Base-by-base conservation (phyloP, 2,888 invertebrate genomes). In the Acholoe squamosa region DNA sequence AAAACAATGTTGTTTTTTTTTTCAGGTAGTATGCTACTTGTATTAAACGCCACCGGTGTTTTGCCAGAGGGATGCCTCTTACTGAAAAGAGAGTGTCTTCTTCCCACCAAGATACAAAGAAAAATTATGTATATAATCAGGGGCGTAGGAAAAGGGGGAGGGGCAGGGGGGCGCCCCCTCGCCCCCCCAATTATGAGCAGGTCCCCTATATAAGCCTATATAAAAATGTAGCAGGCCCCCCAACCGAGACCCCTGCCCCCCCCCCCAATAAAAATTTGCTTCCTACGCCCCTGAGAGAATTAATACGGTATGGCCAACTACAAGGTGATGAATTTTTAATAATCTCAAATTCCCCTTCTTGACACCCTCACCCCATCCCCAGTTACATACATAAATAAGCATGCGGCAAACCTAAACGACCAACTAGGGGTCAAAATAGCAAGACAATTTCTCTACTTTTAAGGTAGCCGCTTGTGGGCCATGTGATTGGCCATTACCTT, bases 281-380 rank as follows among this genome's bases (percentile, higher is more conserved):
- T n/a, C n/a, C n/a, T n/a, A n/a, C n/a, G n/a, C n/a, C n/a, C n/a
- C n/a, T n/a, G n/a, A n/a, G n/a, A n/a, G n/a, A n/a, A 19, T 12
- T 61, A n/a, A 25, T 25, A 28, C 28, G 43, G 25, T 71, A 28
- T 71, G 28, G n/a, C 3, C 25, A 14, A 14, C 34, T 43, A 22
- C 14, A 80, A 80, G 10, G 34, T 80, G 80, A 43, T 80, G 80
- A 80, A 80, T 43, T 80, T n/a, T 43, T 80, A 80, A 80, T 80
- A 28, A 28, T 28, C 71, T 28, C 61, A 71, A 71, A 71, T 71
- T 28, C 71, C 43, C 71, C 71, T 14, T 28, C 71, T 71, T 71
- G 28, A 71, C 25, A 71, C 25, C 71, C 71, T 25, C 71, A 5
- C 25, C 71, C 14, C 19, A 22, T 43, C 16, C 25, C 14, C 1